phyloP scores from a whole-genome alignment of 1,140 invertebrate species.

The Caenorhabditis latens region DNA sequence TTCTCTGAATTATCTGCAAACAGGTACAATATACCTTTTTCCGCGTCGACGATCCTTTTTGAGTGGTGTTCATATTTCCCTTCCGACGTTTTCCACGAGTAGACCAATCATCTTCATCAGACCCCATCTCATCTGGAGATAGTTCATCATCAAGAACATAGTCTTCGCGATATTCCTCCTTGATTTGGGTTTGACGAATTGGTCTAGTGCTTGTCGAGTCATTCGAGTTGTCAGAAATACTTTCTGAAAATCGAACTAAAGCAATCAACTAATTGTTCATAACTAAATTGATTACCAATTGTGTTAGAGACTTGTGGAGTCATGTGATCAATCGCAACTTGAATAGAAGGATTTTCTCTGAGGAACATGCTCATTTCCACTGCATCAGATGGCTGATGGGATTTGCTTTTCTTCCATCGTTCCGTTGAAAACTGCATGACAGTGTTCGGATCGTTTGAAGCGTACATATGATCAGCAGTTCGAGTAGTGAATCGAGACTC shows the following conservation, averaged over 20 bases:
- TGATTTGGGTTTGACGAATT: slow-evolving; percentile 34
- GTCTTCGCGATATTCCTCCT: slow-evolving; percentile 37
- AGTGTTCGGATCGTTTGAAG: slow-evolving; percentile 66
- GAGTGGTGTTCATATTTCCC: neutral
- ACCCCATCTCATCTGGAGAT: slow-evolving; percentile 16
- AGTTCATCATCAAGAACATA: slow-evolving; percentile 38
- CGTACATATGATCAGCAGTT: slow-evolving; percentile 65
- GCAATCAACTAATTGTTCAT: neutral
- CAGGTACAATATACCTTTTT: neutral
- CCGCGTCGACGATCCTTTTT: slow-evolving; percentile 18
- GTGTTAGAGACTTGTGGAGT: slow-evolving; percentile 3
- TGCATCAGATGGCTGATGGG: slow-evolving; percentile 65
- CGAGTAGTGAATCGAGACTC: slow-evolving; percentile 70
- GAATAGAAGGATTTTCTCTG: slow-evolving; percentile 67
- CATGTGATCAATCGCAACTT: slow-evolving; percentile 63
- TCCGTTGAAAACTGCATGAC: slow-evolving; percentile 53
- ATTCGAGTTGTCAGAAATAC: slow-evolving; percentile 26
- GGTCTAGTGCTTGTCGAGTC: slow-evolving; percentile 24
- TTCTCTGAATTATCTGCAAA: neutral
- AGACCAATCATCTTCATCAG: slow-evolving; percentile 33
- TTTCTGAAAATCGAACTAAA: slow-evolving; percentile 44
- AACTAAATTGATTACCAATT: neutral
- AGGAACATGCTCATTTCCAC: slow-evolving; percentile 74
- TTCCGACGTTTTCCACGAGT: slow-evolving; percentile 37
- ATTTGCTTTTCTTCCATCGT: slow-evolving; percentile 63